Base-by-base conservation (phyloP, 2,797 vertebrate species). In the Chelonia mydas region DNA sequence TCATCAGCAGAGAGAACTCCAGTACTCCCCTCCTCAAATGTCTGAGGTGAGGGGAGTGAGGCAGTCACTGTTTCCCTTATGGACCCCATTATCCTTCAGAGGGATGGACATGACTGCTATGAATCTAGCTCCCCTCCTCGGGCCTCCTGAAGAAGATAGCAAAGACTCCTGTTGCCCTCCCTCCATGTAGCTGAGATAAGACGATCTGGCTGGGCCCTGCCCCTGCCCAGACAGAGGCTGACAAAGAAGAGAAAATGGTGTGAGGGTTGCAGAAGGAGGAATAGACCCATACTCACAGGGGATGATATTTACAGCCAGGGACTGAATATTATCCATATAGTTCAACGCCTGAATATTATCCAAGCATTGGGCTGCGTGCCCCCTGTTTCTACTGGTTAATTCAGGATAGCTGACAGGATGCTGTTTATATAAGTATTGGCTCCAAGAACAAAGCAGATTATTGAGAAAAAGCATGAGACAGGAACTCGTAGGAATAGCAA, bases 401-500 rank as follows among this genome's bases (percentile, higher is more conserved):
- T 90, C 88, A 76, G 37, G 31, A 90, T 86, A 96, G 55, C 17
- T 86, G 72, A 23, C 61, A 86, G 41, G 21, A 37, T 37, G 17
- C 33, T 92, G 93, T 84, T 90, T 86, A 72, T 61, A 54, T 50
- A 94, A 27, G 49, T 78, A 5, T 45, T 57, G 51, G 12, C 17
- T 92, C 25, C 57, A 83, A 91, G 90, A 37, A 2, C 15, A 86
- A 81, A 90, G 50, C 2, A 59, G 6, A 90, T 84, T 86, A 91
- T 25, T 91, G 47, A 78, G 65, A 94, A 88, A 91, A 74, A 37
- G 87, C 91, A 72, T 10, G 79, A 91, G 49, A 79, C 89, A 51
- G 54, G 77, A 91, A 90, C 76, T n/a, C 59, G 65, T 2, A 53
- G 41, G 55, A 15, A 82, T 33, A 23, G 45, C 27, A 77, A 49